A percentile compares a stretch with the other conserved stretches of the same genome.
phyloP scores from a whole-genome alignment of 2,888 invertebrate genomes.

The Apamea anceps region DNA sequence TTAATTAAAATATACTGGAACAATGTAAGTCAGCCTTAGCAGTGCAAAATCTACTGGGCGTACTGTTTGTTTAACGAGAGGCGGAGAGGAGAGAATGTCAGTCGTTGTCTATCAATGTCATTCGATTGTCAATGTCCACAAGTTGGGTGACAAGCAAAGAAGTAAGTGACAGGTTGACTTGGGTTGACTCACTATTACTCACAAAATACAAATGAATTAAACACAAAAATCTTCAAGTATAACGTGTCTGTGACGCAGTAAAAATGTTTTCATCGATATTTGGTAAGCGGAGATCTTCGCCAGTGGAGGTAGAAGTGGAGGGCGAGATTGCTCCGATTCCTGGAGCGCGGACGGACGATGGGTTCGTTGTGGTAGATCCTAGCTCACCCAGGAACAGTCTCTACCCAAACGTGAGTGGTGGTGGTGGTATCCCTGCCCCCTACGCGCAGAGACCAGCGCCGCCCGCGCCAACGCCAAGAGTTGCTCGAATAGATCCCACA shows the following conservation, averaged over 20 bases:
- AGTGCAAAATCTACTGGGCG: not conserved
- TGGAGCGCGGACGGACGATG: conserved; percentile 82
- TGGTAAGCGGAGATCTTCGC: conserved; percentile 86
- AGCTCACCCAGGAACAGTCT: conserved; percentile 75
- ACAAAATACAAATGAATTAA: conserved; percentile 1
- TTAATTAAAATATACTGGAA: not conserved
- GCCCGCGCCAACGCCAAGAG: conserved; percentile 72
- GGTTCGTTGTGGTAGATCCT: conserved; percentile 84
- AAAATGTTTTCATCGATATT: conserved; percentile 88
- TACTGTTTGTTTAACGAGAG: not conserved
- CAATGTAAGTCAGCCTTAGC: not conserved
- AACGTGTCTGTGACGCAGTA: not conserved
- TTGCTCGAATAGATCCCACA: conserved; percentile 73
- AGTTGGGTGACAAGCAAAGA: too few species aligned
- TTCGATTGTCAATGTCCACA: not conserved
- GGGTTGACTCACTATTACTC: not conserved
- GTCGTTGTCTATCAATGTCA: conserved; percentile 2
- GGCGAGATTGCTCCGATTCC: conserved; percentile 87
- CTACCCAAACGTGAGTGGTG: conserved; percentile 81
- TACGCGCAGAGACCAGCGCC: conserved; percentile 82
- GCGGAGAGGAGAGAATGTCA: not conserved
- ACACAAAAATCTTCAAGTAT: conserved; percentile 14
- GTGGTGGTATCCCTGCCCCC: conserved; percentile 67
- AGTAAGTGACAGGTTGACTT: conserved; percentile 27
- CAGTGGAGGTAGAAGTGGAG: conserved; percentile 86